A percentile compares a stretch with the other conserved stretches of the same genome.
These are phyloP conservation scores for Tympanoctomys barrerae DNA, from an alignment of 2,797 vertebrate species.

Conservation along the genomic window DNA sequence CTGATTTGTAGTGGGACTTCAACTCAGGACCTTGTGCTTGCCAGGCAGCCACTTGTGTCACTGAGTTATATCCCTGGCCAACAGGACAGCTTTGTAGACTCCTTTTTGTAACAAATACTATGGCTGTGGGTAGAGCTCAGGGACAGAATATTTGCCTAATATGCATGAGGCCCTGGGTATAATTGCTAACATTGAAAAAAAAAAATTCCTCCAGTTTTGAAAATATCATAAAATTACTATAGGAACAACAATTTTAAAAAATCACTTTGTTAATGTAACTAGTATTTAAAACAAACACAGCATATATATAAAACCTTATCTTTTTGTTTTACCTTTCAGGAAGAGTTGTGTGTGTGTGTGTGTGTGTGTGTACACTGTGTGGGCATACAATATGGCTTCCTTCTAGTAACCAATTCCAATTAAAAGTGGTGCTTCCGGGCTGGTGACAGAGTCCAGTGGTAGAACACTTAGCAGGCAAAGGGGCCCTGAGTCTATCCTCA, in stretches of 20 bases:
- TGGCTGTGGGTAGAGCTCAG: background rate
- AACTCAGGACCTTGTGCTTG: too few relatives aligned
- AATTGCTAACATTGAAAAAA: background rate
- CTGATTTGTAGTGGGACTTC: too few relatives aligned
- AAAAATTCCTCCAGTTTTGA: background rate
- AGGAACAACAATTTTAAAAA: background rate
- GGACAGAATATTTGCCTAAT: background rate
- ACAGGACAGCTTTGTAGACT: background rate
- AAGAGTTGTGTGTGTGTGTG: background rate
- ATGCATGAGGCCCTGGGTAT: background rate
- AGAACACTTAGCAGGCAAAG: background rate
- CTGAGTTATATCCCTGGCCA: too few relatives aligned
- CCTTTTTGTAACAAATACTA: background rate
- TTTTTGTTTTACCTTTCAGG: background rate
- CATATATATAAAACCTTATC: background rate
- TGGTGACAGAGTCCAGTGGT: background rate
- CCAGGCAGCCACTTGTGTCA: too few relatives aligned
- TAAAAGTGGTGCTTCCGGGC: background rate
- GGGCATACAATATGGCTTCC: background rate
- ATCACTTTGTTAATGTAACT: background rate
- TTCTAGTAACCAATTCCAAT: conserved; percentile 3
- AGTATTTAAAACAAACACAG: background rate
- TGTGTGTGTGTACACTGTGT: too few relatives aligned
- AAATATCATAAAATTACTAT: background rate
- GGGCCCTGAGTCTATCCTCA: background rate